These are phyloP conservation scores for Psammodynastes pulverulentus DNA, from an alignment of 2,113 vertebrate species.

Conservation along the genomic window DNA sequence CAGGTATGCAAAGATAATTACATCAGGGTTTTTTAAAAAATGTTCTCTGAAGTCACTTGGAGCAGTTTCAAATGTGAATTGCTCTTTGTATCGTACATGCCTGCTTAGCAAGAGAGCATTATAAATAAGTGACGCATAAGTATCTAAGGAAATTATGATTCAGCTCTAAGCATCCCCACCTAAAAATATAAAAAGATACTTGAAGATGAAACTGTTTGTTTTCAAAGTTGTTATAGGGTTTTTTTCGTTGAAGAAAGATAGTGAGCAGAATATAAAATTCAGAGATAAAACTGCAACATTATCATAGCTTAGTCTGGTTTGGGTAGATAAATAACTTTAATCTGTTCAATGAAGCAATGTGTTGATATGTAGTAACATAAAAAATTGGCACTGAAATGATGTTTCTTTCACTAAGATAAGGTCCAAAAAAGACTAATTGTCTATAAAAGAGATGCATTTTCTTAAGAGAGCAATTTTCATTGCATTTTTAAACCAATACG, in stretches of 20 bases:
- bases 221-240: neutral
- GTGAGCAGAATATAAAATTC: neutral
- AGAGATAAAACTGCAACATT: neutral
- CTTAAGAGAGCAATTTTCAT: neutral
- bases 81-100: neutral
- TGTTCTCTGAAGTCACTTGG: neutral
- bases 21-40: neutral
- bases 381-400: neutral
- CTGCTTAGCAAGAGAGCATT: neutral
- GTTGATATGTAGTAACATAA: neutral
- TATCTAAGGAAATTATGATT: neutral
- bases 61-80: conserved; percentile 4
- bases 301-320: neutral
- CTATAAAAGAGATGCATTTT: neutral
- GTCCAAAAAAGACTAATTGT: neutral
- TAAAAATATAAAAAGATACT: neutral
- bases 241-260: neutral
- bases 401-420: neutral
- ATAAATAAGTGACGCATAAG: neutral
- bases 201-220: neutral
- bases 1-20: neutral
- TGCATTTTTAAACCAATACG: neutral
- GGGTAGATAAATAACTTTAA: neutral
- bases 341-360: neutral
- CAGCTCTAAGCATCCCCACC: neutral